Evolutionary conservation across 1,140 invertebrate species (phyloP), one percentile per base, ranked within the genome.

Genomic region (Augochlora pura): DNA sequence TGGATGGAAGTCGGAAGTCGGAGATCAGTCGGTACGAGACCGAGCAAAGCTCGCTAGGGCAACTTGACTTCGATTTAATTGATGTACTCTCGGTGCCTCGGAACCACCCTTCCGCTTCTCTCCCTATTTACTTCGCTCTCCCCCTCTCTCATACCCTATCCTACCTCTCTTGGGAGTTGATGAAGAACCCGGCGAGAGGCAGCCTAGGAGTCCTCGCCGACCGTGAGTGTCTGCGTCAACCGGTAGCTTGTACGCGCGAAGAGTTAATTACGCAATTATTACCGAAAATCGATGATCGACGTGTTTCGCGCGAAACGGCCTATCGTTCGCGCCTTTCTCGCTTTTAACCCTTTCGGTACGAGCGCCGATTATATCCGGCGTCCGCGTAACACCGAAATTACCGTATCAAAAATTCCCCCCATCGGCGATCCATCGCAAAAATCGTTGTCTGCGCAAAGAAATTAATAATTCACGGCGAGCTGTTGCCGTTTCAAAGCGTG

Each of bases 11-110:
- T 42, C 32, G 23, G n/a, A 73, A 80, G 66, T 68, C 70, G 74
- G 32, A n/a, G 84, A 85, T 87, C 81, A 81, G 88, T 82, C 71
- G 64, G 66, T 77, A 32, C 25, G 63, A 25, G 68, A 59, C 68
- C 46, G 66, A 86, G 63, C 60, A 69, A 81, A 80, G 54, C 76
- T 88, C 82, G 67, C 71, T 75, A 78, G 74, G 64, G 59, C 83
- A 83, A 83, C 80, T 89, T 85, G 83, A 88, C 81, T 86, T 88
- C 74, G 78, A 83, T 86, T 87, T 86, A 83, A 81, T 87, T 82
- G 88, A 83, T 85, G 83, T 81, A 70, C 60, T 60, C 72, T 73
- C 70, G 14, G 59, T 42, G 62, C 64, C 65, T 72, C 54, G 64
- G 25, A 23, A 57, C 21, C 23, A 18, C 54, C 12, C 23, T 18